Base-by-base conservation (phyloP, 2,797 vertebrate genomes). In the Dallia pectoralis region DNA sequence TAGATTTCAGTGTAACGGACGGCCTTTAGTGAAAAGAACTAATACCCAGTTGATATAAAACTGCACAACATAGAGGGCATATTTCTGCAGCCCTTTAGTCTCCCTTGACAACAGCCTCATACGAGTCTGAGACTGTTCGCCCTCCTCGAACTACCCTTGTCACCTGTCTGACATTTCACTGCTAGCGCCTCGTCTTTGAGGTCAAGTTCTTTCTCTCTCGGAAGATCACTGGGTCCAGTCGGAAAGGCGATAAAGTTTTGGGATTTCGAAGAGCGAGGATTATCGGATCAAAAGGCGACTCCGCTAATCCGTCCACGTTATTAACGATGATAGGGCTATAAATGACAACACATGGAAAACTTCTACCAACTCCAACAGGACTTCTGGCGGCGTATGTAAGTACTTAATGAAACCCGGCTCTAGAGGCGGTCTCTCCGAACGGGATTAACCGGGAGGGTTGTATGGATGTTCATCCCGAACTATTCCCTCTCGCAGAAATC, bases 321-420 rank as follows among this genome's bases (percentile, higher is more conserved):
- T 93, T 93, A 92, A 84, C 86, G 87, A 91, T 90, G 91, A 92
- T 92, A 86, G 86, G 44, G 62, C 81, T 92, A 85, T 91, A 91
- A 92, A 91, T 92, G 91, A 93, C 91, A 93, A 92, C 91, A 93
- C 89, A 91, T 91, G 91, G 82, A 85, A 89, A 92, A 89, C 87
- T 91, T 88, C 82, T 84, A 68, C 75, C 77, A 77, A 87, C 89
- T 91, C 86, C 68, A 33, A 19, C 68, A 33, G 16, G 48, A 81
- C 74, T 73, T 73, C 84, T 51, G 79, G 77, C 77, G 71, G 82
- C 76, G 84, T 84, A 87, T 86, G 89, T 79, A 85, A 88, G 88
- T 89, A 89, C 88, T 91, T 91, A 90, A 82, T 84, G 8, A 80
- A 87, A 79, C 80, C 79, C 64, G 76, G 82, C 88, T 89, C 85